Evolutionary conservation across 2,797 vertebrate species (phyloP), one percentile per base, ranked within the genome.

Genomic region (Lacerta viridis): DNA sequence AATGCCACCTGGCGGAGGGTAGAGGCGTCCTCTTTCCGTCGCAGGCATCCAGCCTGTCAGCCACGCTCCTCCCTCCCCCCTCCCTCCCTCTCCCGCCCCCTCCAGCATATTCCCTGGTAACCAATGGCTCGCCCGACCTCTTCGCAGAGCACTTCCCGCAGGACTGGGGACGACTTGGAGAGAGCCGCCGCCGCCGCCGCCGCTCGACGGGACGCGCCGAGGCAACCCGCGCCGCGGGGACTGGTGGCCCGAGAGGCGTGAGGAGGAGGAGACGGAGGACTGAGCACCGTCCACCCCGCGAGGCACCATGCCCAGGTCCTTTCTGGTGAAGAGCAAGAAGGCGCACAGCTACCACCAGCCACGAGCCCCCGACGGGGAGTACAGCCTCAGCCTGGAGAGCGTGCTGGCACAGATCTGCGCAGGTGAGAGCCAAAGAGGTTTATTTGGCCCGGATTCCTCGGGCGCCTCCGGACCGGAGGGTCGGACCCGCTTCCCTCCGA

Each of bases 301-400:
- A 50, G 68, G 46, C 93, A 93, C 86, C 94, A 99, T 99, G 99
- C 99, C 99, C 85, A 98, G 99, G 80, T 99, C 99, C 36, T 99
- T 99, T 96, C 95, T 99, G 89, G 99, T 99, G 92, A 99, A 99
- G 97, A 99, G 98, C 93, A 99, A 99, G 96, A 98, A 98, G 94
- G 99, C 99, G 39, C 99, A 99, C 97, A 99, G 98, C 92, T 99
- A 99, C 97, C 99, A 99, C 94, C 98, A 98, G 93, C 98, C 98
- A 46, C 97, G 99, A 15, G 95, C 95, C 23, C 93, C 97, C 5
- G 98, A 98, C 93, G 98, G 98, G 71, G 98, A 98, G 94, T 97
- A 97, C 91, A 90, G 93, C 93, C 96, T 94, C 92, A 95, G 95
- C 20, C 95, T 98, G 95, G 98, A 98, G 91, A 93, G 94, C 0